phyloP scores from a whole-genome alignment of 2,113 vertebrate species.

The Glaucidium brasilianum region DNA sequence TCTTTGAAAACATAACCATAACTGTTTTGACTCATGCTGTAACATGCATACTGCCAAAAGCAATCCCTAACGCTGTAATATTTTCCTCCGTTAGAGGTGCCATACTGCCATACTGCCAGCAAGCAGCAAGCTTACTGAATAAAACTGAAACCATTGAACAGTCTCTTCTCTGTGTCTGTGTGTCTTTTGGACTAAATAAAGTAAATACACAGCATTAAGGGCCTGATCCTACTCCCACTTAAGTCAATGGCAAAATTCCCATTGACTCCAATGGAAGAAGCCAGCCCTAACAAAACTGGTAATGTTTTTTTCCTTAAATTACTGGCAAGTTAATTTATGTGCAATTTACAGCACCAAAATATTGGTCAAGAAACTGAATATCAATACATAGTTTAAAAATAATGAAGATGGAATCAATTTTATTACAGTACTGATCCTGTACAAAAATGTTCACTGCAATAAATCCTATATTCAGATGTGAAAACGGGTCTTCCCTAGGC shows the following conservation, averaged over 20 bases:
- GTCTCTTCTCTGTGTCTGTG: conserved; percentile 39
- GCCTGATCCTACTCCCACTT: conserved; percentile 40
- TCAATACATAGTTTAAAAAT: background rate
- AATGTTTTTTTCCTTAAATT: background rate
- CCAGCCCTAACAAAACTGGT: background rate
- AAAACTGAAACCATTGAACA: conserved; percentile 16
- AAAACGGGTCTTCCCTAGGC: background rate
- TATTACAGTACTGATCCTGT: background rate
- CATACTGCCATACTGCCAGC: background rate
- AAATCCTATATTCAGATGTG: background rate
- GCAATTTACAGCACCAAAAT: background rate
- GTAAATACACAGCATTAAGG: conserved; percentile 37
- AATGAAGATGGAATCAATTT: background rate
- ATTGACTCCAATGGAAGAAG: background rate
- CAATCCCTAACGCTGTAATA: background rate
- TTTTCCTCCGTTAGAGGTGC: background rate
- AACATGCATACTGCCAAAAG: background rate
- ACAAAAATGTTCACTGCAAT: background rate
- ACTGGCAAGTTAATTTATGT: background rate
- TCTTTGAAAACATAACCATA: background rate
- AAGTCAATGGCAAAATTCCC: conserved; percentile 33
- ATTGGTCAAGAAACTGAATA: background rate
- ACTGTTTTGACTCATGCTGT: conserved; percentile 5
- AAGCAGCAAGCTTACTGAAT: background rate
- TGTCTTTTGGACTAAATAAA: conserved; percentile 47